Percentiles rank a stretch among this genome's conserved stretches.
Conservation (phyloP, 2,888 invertebrate genomes). For the Uropetala carovei region DNA sequence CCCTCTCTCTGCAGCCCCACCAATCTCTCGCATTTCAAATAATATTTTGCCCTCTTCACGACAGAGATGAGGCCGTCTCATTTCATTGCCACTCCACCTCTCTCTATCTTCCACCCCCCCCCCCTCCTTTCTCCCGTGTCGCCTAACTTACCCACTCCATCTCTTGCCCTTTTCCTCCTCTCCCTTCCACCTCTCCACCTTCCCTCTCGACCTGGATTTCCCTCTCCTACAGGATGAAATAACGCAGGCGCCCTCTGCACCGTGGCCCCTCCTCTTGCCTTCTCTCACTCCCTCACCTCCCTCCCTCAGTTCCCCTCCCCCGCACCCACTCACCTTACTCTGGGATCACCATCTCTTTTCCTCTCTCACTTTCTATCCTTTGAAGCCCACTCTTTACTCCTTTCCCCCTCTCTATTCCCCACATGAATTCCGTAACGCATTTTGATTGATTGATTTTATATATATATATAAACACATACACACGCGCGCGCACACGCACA, state of each 20-base stretch:
- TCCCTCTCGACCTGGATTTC: not conserved
- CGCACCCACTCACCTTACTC: not conserved
- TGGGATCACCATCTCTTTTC: not conserved
- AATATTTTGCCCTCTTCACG: slow-evolving; percentile 64
- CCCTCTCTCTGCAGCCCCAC: not conserved
- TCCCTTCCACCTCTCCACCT: not conserved
- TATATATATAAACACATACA: not conserved
- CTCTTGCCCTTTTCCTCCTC: not conserved
- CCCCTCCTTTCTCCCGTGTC: not conserved
- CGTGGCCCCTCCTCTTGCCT: not conserved
- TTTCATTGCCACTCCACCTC: slow-evolving; percentile 39
- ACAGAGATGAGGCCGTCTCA: slow-evolving; percentile 44
- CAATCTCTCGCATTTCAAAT: slow-evolving; percentile 62
- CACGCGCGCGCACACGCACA: no score
- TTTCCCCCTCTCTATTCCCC: not conserved
- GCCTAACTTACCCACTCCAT: not conserved
- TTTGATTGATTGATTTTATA: not conserved
- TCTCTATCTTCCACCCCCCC: not conserved
- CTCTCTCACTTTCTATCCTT: not conserved
- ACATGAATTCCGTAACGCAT: not conserved
- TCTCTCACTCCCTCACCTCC: not conserved
- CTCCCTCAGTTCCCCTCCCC: not conserved
- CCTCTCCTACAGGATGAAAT: not conserved
- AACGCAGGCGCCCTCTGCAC: not conserved
- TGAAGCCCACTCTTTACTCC: not conserved